These are phyloP conservation scores for Sarotherodon lohbergeri DNA, from an alignment of 2,113 vertebrate genomes.

Conservation along the genomic window DNA sequence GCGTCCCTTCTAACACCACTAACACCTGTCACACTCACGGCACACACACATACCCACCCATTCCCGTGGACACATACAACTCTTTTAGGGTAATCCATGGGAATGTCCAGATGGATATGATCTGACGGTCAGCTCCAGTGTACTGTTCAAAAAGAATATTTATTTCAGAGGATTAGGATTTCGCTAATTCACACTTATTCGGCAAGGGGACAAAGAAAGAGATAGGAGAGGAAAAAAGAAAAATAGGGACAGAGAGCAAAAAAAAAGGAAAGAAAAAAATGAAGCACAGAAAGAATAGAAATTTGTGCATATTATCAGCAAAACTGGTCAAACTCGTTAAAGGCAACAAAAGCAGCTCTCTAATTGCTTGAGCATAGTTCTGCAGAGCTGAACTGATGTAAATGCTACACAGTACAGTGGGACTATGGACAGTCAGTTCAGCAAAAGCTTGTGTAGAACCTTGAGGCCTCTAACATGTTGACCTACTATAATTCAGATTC, in stretches of 20 bases:
- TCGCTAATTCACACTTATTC: conserved; percentile 15
- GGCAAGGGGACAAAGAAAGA: neutral
- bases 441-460: neutral
- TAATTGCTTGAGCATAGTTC: conserved; percentile 22
- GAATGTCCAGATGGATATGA: conserved; percentile 18
- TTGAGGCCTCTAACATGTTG: neutral
- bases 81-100: conserved; percentile 7
- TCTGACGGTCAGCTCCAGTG: conserved; percentile 7
- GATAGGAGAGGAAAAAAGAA: neutral
- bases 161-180: conserved; percentile 5
- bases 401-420: neutral
- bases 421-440: neutral
- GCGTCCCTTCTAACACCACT: neutral
- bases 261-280: neutral
- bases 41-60: neutral
- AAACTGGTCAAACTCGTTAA: conserved; percentile 56
- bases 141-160: neutral
- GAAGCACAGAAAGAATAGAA: neutral
- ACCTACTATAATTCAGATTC: neutral
- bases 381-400: neutral
- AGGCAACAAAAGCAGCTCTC: conserved; percentile 39
- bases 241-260: neutral
- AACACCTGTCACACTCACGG: neutral
- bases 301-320: conserved; percentile 26
- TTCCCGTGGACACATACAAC: neutral